A percentile compares a stretch with the other conserved stretches of the same genome.
Evolutionary conservation across 2,113 vertebrate genomes (phyloP).

Genomic region (Gallinago media): DNA sequence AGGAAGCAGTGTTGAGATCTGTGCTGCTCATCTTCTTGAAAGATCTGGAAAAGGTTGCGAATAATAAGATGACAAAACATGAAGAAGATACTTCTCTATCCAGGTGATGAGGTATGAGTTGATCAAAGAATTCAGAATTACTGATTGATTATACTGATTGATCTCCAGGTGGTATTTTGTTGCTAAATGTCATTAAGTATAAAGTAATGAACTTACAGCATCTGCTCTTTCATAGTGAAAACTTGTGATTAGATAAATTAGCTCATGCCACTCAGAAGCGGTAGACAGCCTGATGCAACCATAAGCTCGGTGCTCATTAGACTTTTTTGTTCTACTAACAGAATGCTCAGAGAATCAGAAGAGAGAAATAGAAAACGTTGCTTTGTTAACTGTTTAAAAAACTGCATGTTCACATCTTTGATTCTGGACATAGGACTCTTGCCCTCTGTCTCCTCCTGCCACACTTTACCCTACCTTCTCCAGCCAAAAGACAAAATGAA

Average conservation of each 20-base stretch:
- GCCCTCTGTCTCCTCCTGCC: not conserved
- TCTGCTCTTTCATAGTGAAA: not conserved
- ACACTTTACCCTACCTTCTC: not conserved
- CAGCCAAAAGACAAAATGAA: not conserved
- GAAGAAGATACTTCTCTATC: not conserved
- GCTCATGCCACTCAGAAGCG: not conserved
- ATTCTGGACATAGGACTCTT: not conserved
- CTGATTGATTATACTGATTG: not conserved
- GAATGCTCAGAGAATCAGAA: not conserved
- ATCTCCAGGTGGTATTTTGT: not conserved
- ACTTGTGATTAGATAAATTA: not conserved
- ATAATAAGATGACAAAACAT: not conserved
- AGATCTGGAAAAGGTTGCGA: constrained; percentile 1
- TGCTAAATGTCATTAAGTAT: not conserved
- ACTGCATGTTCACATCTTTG: not conserved
- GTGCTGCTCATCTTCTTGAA: constrained; percentile 6
- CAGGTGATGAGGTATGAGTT: not conserved
- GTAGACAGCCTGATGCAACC: not conserved
- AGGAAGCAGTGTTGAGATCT: constrained; percentile 4
- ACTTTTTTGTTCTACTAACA: not conserved
- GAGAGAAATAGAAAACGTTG: not conserved
- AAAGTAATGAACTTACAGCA: not conserved
- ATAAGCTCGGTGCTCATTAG: not conserved
- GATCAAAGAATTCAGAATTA: not conserved
- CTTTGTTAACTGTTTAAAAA: not conserved